phyloP scores from a whole-genome alignment of 2,113 vertebrate genomes.

The Cinclus mexicanus region DNA sequence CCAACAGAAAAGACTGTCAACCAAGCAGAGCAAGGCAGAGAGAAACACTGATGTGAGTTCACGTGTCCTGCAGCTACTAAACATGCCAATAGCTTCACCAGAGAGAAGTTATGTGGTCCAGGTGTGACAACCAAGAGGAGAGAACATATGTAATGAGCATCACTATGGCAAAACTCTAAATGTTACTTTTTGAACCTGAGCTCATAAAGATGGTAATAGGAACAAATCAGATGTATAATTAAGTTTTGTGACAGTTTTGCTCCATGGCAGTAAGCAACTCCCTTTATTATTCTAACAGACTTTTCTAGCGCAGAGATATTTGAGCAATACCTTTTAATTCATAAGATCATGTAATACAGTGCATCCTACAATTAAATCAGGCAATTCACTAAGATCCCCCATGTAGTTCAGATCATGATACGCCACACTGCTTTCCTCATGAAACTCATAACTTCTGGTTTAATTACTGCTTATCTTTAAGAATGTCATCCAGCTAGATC shows the following conservation, averaged over 20 bases:
- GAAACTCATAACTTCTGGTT: neutral
- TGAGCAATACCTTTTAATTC: neutral
- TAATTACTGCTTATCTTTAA: neutral
- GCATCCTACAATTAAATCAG: neutral
- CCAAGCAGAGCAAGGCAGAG: neutral
- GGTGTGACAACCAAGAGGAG: neutral
- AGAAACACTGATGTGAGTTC: neutral
- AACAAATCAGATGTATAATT: neutral
- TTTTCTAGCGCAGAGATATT: neutral
- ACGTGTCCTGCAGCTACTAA: neutral
- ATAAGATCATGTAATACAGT: neutral
- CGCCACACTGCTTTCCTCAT: neutral
- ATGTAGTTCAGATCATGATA: neutral
- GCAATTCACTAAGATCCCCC: neutral
- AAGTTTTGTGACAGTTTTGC: neutral
- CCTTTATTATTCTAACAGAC: neutral
- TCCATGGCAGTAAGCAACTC: neutral
- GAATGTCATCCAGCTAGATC: neutral
- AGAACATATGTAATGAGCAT: fast-evolving
- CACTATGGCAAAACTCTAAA: neutral
- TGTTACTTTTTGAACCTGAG: neutral
- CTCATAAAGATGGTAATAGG: neutral
- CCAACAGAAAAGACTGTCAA: neutral
- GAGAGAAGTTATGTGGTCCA: neutral
- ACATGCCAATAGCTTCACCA: neutral